Evolutionary conservation across 1,140 invertebrate species (phyloP), one percentile per base, ranked within the genome.

Genomic region (Halotydeus destructor): DNA sequence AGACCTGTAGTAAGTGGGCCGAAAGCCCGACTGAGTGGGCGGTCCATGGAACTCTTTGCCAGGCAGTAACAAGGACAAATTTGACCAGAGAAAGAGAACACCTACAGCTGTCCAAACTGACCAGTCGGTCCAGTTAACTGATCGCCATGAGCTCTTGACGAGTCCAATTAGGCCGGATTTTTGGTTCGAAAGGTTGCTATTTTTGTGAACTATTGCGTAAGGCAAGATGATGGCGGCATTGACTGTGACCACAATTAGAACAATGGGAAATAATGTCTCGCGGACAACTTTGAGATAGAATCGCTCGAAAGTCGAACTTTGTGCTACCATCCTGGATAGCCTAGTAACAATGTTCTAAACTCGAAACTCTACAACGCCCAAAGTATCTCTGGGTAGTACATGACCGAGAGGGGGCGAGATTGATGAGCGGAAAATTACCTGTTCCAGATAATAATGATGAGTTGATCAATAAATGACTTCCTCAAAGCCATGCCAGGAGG

Each of bases 61-160:
- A 5, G 38, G 44, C n/a, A 46, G 24, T 4, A 45, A n/a, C 6
- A 46, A 28, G 3, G 44, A 32, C n/a, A 46, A n/a, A 6, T 26
- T 22, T 22, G 18, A 38, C 44, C 44, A 46, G 11, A 35, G 8
- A 5, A 41, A 12, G 9, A 30, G n/a, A 5, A 9, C 24, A 9
- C n/a, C 14, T 9, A 45, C 27, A 5, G 34, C 25, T 16, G 32
- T 14, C 44, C 39, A 45, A 6, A 35, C 35, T 26, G 40, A 26
- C 5, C 11, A 9, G 28, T 45, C 44, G n/a, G 5, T 16, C 38
- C 38, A 12, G 9, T n/a, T 19, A n/a, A 38, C 23, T n/a, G n/a
- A n/a, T n/a, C n/a, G n/a, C n/a, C n/a, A n/a, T n/a, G n/a, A n/a
- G n/a, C n/a, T n/a, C n/a, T n/a, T n/a, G n/a, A n/a, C n/a, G n/a